phyloP scores from a whole-genome alignment of 2,113 vertebrate species.

The Gasterosteus nipponicus region DNA sequence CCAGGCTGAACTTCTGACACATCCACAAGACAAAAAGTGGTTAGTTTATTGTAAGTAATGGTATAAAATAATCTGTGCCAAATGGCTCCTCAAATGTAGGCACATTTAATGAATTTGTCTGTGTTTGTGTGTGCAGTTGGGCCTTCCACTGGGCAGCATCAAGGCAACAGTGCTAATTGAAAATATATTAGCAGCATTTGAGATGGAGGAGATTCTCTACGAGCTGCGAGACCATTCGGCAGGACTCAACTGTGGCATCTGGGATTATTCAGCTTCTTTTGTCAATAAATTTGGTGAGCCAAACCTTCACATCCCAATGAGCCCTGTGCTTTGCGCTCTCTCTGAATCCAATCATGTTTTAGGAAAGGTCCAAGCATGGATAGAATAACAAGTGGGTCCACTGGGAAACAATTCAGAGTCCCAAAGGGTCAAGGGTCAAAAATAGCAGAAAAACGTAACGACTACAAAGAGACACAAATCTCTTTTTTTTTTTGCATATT shows the following conservation, averaged over 20 bases:
- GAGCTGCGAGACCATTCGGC: slow-evolving; percentile 84
- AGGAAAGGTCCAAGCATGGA: background rate
- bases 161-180: slow-evolving; percentile 85
- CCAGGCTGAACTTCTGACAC: too few relatives aligned
- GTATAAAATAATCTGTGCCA: background rate
- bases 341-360: background rate
- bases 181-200: slow-evolving; percentile 83
- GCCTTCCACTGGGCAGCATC: slow-evolving; percentile 78
- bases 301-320: background rate
- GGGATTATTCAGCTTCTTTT: slow-evolving; percentile 87
- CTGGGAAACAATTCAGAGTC: background rate
- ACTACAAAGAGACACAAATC: background rate
- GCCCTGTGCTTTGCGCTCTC: background rate
- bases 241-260: slow-evolving; percentile 87
- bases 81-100: background rate
- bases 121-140: slow-evolving; percentile 69
- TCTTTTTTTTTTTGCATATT: too few relatives aligned
- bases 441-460: background rate
- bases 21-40: background rate
- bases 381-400: background rate
- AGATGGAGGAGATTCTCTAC: slow-evolving; percentile 87
- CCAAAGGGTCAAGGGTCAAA: background rate
- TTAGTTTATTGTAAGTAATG: background rate
- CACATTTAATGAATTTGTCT: background rate
- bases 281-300: slow-evolving; percentile 83